These are phyloP conservation scores for Lates japonicus DNA, from an alignment of 2,797 vertebrate species.

Conservation along the genomic window DNA sequence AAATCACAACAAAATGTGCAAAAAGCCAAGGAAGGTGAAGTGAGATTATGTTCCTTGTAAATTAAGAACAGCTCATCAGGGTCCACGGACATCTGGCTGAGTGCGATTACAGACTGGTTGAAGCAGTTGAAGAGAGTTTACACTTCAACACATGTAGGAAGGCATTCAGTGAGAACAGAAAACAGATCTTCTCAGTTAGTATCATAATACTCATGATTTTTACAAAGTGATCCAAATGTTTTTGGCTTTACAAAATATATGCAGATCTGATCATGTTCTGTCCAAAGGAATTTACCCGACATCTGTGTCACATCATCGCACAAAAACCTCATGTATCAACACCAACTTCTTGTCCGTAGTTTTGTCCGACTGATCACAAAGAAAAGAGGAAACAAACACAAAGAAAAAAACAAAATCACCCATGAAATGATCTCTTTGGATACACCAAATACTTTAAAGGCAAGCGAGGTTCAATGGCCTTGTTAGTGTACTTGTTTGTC, in stretches of 20 bases:
- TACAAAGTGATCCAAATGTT: slow-evolving; percentile 39
- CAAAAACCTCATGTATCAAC: slow-evolving; percentile 15
- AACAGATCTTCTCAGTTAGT: slow-evolving; percentile 47
- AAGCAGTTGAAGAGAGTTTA: slow-evolving; percentile 53
- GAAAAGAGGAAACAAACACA: neutral
- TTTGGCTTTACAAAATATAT: slow-evolving; percentile 51
- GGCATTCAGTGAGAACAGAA: slow-evolving; percentile 61
- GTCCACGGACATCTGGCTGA: slow-evolving; percentile 49
- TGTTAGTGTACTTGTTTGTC: slow-evolving; percentile 40
- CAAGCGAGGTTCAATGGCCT: slow-evolving; percentile 62
- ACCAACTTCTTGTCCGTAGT: slow-evolving; percentile 15
- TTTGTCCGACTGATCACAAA: slow-evolving; percentile 11
- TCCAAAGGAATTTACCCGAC: slow-evolving; percentile 27
- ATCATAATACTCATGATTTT: slow-evolving; percentile 42
- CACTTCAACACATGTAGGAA: slow-evolving; percentile 55
- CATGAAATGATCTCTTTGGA: slow-evolving; percentile 75
- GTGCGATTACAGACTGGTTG: slow-evolving; percentile 39
- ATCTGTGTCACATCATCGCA: slow-evolving; percentile 43
- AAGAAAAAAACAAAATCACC: neutral
- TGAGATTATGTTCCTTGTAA: slow-evolving; percentile 50
- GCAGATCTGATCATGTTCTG: slow-evolving; percentile 26
- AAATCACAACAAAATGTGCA: slow-evolving; percentile 48
- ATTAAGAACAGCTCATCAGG: slow-evolving; percentile 38
- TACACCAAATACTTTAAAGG: slow-evolving; percentile 76
- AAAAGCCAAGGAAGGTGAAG: slow-evolving; percentile 33